phyloP scores from a whole-genome alignment of 2,113 vertebrate species.

The Ploceus nigricollis region DNA sequence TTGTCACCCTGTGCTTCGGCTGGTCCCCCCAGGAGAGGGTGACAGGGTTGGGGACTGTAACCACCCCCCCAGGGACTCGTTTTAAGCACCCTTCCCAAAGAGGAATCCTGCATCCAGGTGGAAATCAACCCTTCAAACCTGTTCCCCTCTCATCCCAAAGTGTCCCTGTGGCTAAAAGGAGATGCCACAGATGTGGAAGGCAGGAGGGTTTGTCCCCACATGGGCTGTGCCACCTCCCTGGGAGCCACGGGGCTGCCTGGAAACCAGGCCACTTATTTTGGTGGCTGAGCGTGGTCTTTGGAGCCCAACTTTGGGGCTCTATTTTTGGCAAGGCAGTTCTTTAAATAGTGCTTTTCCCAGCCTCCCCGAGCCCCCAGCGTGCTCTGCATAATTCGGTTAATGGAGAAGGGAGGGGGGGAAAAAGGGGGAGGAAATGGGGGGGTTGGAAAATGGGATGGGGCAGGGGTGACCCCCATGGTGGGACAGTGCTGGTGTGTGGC shows the following conservation, averaged over 20 bases:
- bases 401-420: not conserved
- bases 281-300: not conserved
- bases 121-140: too few species aligned
- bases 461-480: fast-evolving
- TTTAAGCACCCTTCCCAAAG: not conserved
- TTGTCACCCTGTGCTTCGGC: not conserved
- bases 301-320: not conserved
- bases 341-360: not conserved
- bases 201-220: fast-evolving
- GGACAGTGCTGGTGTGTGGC: fast-evolving
- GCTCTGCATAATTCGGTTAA: not conserved
- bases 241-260: not conserved
- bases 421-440: fast-evolving
- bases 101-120: not conserved
- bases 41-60: fast-evolving
- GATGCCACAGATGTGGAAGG: not conserved
- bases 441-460: not conserved
- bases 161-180: not conserved
- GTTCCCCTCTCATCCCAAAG: not conserved
- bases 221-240: not conserved
- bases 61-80: fast-evolving
- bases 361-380: fast-evolving
- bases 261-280: not conserved
- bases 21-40: not conserved
- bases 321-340: constrained; percentile 12